Evolutionary conservation across 2,113 vertebrate species (phyloP).

Genomic region (Rissa tridactyla): DNA sequence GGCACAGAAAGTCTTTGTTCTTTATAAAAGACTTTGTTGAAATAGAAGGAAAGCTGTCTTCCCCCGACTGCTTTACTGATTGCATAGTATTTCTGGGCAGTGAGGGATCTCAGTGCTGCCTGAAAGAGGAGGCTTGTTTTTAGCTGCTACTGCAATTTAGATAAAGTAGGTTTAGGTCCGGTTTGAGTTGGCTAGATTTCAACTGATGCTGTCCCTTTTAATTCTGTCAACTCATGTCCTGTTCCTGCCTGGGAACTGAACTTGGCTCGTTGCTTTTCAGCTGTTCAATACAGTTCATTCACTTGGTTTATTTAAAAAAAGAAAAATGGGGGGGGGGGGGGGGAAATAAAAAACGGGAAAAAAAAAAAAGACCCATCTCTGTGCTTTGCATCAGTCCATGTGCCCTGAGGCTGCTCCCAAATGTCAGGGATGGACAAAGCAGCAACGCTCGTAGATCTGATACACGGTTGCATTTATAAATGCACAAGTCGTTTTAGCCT

Average conservation of each 20-base stretch:
- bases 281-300: conserved; percentile 20
- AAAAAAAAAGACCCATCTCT: not conserved
- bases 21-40: conserved; percentile 15
- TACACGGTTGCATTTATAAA: not conserved
- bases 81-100: not conserved
- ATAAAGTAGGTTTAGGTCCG: conserved; percentile 24
- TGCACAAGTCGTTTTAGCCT: not conserved
- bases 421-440: not conserved
- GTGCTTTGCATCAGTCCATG: not conserved
- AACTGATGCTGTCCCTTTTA: conserved; percentile 35
- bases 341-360: too few relatives aligned
- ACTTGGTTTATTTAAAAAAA: conserved; percentile 1
- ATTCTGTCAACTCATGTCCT: conserved; percentile 24
- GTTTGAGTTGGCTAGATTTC: conserved; percentile 40
- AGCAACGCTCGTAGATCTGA: not conserved
- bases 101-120: not conserved
- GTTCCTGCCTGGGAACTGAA: conserved; percentile 40
- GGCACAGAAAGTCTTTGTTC: conserved; percentile 55
- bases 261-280: conserved; percentile 12
- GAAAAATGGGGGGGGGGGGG: too few relatives aligned
- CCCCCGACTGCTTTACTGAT: not conserved
- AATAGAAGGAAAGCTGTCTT: conserved; percentile 43
- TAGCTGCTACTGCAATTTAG: conserved; percentile 28
- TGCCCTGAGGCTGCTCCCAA: not conserved
- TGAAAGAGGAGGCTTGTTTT: conserved; percentile 47